Base-by-base conservation (phyloP, 1,140 invertebrate genomes). In the Ganaspis sp. region DNA sequence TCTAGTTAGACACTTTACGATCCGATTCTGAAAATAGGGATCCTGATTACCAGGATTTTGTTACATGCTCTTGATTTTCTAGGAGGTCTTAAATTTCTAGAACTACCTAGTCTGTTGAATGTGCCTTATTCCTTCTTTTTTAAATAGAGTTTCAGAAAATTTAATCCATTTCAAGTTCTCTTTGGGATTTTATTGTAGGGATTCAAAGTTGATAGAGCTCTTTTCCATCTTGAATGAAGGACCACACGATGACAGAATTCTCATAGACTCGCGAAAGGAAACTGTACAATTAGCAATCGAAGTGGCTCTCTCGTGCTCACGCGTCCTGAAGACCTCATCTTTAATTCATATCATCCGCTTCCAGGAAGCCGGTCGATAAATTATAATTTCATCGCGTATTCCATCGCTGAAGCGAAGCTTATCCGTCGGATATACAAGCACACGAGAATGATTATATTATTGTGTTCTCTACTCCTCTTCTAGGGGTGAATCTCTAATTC, bases 321-420 rank as follows among this genome's bases (percentile, higher is more conserved):
- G 78, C 80, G 81, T 81, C 79, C 80, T 80, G 73, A 75, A 77
- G 12, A 37, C 69, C 88, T 91, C 88, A 91, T 91, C 87, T 91
- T 91, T 91, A 90, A 91, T 91, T 90, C 90, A 91, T 91, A 86
- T 85, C 83, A 88, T 86, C 84, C 89, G 83, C 87, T 87, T 86
- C 85, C 88, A 86, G 83, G 87, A 84, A 81, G 81, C 79, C 84
- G 87, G 88, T 91, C 90, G 83, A 90, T 90, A 90, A 90, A 91
- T 91, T 91, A 91, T 90, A 89, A 90, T 91, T 89, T 90, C 88
- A 89, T 86, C 85, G 87, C 83, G 74, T 80, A 81, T 73, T 84
- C 75, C 75, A 79, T 73, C 80, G 70, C 74, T 73, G 45, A 64
- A 53, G 78, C 81, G 84, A 87, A 83, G 84, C 84, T 89, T 85